A percentile compares a stretch with the other conserved stretches of the same genome.
Conservation (phyloP, 1,140 invertebrate species). For the Drosophila lini region DNA sequence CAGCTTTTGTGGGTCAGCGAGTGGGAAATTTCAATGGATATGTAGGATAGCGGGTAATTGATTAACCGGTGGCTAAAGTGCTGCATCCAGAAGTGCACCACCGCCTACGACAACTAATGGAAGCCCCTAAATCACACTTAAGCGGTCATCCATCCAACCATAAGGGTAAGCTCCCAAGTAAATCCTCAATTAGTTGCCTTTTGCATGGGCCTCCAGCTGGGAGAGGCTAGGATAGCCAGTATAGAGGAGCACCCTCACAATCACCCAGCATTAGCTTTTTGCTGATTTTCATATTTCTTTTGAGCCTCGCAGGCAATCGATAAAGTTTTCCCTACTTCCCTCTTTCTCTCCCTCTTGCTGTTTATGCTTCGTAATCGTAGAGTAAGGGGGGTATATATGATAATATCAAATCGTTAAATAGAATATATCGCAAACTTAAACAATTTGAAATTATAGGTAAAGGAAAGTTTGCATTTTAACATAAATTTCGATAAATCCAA, state of each 20-base stretch:
- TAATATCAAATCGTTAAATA: too few relatives aligned
- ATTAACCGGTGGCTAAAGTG: slow-evolving; percentile 36
- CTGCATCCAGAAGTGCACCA: slow-evolving; percentile 30
- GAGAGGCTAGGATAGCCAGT: neutral
- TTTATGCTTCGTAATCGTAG: neutral
- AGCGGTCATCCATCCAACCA: slow-evolving; percentile 33
- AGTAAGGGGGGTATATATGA: neutral
- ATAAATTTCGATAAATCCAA: too few relatives aligned
- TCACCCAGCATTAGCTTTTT: slow-evolving; percentile 33
- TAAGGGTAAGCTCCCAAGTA: slow-evolving; percentile 24
- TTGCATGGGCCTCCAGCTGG: slow-evolving; percentile 15
- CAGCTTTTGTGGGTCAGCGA: slow-evolving; percentile 34
- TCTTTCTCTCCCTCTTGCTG: neutral
- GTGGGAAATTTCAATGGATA: slow-evolving; percentile 21
- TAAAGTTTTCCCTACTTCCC: slow-evolving; percentile 6
- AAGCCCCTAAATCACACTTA: slow-evolving; percentile 46
- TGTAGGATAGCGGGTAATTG: slow-evolving; percentile 34
- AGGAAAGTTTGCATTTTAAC: too few relatives aligned
- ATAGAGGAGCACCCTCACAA: slow-evolving; percentile 7
- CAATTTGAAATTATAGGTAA: too few relatives aligned
- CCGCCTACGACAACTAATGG: slow-evolving; percentile 17
- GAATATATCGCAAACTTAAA: too few relatives aligned
- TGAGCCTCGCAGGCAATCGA: slow-evolving; percentile 26
- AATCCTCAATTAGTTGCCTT: slow-evolving; percentile 46
- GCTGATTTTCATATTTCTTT: slow-evolving; percentile 49